Evolutionary conservation across 2,113 vertebrate genomes (phyloP).

Genomic region (Zapornia atra): DNA sequence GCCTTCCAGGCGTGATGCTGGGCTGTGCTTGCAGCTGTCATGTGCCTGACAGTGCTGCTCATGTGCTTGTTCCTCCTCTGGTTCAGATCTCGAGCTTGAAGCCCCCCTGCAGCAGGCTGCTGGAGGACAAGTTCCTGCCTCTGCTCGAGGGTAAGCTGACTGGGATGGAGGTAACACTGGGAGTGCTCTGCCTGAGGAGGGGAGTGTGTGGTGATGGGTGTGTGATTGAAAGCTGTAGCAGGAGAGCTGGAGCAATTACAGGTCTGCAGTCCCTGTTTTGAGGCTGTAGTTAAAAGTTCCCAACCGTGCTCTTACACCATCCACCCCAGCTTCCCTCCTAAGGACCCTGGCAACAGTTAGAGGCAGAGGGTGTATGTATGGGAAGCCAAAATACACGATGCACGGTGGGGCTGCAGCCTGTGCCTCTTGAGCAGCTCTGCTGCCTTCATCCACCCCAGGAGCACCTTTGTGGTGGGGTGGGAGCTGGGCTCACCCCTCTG

Average conservation of each 20-base stretch:
- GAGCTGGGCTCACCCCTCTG: neutral
- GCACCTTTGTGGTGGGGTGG: rapidly evolving
- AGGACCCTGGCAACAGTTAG: too few species aligned
- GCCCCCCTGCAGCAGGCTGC: neutral
- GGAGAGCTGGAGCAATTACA: neutral
- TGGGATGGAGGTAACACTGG: rapidly evolving
- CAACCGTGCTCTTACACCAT: neutral
- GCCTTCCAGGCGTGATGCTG: rapidly evolving
- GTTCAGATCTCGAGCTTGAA: neutral
- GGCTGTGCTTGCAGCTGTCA: neutral
- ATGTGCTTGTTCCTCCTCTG: neutral
- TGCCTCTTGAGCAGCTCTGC: neutral
- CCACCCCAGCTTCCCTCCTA: neutral
- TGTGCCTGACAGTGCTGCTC: neutral
- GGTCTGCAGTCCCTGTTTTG: neutral
- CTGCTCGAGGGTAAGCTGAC: neutral
- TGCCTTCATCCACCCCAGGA: neutral
- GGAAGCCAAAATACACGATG: neutral
- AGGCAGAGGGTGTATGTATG: rapidly evolving
- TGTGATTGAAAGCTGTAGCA: rapidly evolving
- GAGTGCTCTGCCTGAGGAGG: neutral
- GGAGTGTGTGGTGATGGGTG: rapidly evolving
- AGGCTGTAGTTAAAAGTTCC: neutral
- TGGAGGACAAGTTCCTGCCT: neutral
- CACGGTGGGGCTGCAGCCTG: rapidly evolving